A percentile compares a stretch with the other conserved stretches of the same genome.
Conservation (phyloP, 2,888 invertebrate species). For the Spicauda simplicius region DNA sequence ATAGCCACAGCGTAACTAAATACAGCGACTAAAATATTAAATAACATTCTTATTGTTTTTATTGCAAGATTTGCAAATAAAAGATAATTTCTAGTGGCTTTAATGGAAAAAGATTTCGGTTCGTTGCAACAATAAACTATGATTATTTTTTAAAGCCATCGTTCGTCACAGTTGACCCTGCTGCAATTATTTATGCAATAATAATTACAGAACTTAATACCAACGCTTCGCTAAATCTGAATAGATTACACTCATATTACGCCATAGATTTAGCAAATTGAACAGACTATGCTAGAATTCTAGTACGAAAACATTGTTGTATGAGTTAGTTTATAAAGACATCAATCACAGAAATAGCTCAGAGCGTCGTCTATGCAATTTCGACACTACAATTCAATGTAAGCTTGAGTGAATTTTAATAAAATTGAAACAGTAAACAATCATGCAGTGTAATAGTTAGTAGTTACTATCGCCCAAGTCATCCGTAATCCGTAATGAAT, state of each 20-base stretch:
- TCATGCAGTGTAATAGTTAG: too few species aligned
- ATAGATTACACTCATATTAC: slow-evolving; percentile 15
- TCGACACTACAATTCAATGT: neutral
- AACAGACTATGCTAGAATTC: neutral
- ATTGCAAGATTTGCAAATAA: slow-evolving; percentile 1
- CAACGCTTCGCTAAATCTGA: slow-evolving; percentile 23
- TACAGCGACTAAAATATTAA: too few species aligned
- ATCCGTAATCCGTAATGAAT: too few species aligned
- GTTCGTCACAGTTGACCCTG: slow-evolving; percentile 12
- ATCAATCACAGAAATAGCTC: too few species aligned
- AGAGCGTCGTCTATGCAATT: too few species aligned
- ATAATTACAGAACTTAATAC: slow-evolving; percentile 14
- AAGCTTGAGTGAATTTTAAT: too few species aligned
- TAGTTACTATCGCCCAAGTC: too few species aligned
- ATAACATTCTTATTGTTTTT: neutral
- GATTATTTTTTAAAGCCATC: slow-evolving; percentile 23
- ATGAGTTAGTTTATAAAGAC: too few species aligned
- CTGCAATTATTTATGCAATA: neutral
- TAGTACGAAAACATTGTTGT: too few species aligned
- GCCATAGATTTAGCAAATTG: slow-evolving; percentile 9
- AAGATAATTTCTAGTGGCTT: neutral
- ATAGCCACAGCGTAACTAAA: too few species aligned
- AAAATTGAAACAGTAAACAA: too few species aligned
- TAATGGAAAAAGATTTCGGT: neutral
- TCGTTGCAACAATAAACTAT: slow-evolving; percentile 6